Percentiles rank a stretch among this genome's conserved stretches.
Evolutionary conservation across 2,888 invertebrate species (phyloP).

Genomic region (Artemia sinica): DNA sequence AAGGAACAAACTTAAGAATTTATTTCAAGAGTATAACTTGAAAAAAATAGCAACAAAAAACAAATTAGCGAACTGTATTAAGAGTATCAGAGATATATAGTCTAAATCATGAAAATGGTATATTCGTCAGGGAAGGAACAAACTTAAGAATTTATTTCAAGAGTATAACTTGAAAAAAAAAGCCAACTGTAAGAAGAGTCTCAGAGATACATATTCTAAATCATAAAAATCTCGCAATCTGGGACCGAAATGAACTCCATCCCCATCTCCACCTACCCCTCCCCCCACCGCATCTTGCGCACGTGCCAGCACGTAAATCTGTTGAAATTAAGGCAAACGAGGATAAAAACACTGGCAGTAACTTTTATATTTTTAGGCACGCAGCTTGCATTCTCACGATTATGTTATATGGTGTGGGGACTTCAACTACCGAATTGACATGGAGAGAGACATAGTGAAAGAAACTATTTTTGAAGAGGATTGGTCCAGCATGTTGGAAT

Average conservation of each 20-base stretch:
- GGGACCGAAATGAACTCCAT: no score
- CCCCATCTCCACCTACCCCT: no score
- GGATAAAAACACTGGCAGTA: neutral
- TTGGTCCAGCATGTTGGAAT: constrained; percentile 52
- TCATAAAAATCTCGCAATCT: neutral
- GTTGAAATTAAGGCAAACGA: neutral
- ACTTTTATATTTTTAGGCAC: constrained; percentile 39
- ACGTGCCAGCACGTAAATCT: neutral
- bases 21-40: no score
- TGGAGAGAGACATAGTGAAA: constrained; percentile 84
- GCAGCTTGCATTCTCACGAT: constrained; percentile 83
- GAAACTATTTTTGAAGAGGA: constrained; percentile 57
- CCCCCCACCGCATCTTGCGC: no score
- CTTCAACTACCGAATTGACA: constrained; percentile 92
- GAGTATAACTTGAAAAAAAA: no score
- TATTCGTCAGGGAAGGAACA: no score
- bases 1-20: no score
- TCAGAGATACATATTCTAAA: neutral
- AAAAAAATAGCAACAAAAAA: no score
- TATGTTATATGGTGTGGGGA: constrained; percentile 99
- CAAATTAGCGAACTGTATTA: no score
- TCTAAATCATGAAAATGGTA: no score
- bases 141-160: no score
- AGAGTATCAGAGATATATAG: no score
- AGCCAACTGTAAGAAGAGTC: neutral